These are phyloP conservation scores for Rhagoletis zephyria DNA, from an alignment of 1,140 invertebrate genomes.

Conservation along the genomic window DNA sequence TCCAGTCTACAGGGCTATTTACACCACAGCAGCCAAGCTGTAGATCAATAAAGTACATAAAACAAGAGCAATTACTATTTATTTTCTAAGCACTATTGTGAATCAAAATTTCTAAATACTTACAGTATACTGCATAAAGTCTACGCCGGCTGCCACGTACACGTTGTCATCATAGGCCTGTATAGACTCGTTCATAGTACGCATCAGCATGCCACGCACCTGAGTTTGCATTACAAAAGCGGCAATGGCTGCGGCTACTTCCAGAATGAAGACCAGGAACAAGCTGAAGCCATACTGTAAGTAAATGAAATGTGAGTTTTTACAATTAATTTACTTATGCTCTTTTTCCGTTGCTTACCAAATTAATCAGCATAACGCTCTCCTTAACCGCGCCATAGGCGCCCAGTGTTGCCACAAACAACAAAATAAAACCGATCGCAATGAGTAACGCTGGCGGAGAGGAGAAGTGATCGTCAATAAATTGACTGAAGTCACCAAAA, in stretches of 20 bases:
- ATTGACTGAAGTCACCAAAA: constrained; percentile 82
- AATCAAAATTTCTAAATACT: constrained; percentile 60
- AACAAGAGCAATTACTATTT: not conserved
- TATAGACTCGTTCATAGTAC: constrained; percentile 77
- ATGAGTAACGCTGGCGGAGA: constrained; percentile 84
- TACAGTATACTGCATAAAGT: constrained; percentile 81
- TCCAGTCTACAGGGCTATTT: constrained; percentile 79
- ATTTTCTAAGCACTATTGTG: no score
- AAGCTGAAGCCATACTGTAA: constrained; percentile 87
- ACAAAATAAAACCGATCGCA: constrained; percentile 83
- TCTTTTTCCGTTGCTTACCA: constrained; percentile 75
- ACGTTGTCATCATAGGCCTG: constrained; percentile 75
- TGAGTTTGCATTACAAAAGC: constrained; percentile 82
- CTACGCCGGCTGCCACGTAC: constrained; percentile 76
- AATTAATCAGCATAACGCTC: constrained; percentile 86
- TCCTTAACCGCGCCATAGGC: constrained; percentile 87
- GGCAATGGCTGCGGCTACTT: constrained; percentile 85
- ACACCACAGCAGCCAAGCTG: constrained; percentile 86
- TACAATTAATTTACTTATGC: not conserved
- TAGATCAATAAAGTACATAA: constrained; percentile 59
- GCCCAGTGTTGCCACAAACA: constrained; percentile 85
- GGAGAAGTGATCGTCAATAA: constrained; percentile 80
- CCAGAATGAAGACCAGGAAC: constrained; percentile 84
- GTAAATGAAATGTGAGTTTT: not conserved
- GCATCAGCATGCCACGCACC: constrained; percentile 76